Evolutionary conservation across 2,113 vertebrate species (phyloP).

Genomic region (Megalops atlanticus): DNA sequence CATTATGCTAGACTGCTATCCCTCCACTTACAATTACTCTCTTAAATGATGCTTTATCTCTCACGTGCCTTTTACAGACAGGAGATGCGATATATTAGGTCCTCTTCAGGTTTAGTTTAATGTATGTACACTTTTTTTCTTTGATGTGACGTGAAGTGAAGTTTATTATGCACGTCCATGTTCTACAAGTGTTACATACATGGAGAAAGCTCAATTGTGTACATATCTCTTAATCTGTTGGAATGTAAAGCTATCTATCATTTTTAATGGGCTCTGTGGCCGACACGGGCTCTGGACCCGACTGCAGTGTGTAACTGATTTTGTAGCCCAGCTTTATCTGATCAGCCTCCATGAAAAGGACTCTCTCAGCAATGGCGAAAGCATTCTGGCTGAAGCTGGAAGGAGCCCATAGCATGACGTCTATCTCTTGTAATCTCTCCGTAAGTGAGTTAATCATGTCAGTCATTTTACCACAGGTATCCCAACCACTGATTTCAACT

Average conservation of each 20-base stretch:
- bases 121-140: neutral
- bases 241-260: constrained; percentile 3
- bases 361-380: neutral
- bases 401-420: neutral
- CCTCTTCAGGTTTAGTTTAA: neutral
- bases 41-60: neutral
- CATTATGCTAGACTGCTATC: neutral
- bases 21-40: neutral
- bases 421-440: neutral
- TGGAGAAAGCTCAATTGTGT: neutral
- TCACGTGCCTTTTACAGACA: neutral
- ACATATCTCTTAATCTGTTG: neutral
- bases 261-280: neutral
- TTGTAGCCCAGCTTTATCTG: neutral
- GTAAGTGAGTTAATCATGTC: neutral
- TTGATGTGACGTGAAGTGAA: neutral
- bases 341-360: neutral
- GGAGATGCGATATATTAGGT: neutral
- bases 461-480: neutral
- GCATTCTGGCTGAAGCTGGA: neutral
- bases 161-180: neutral
- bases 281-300: neutral
- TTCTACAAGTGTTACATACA: neutral
- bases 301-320: neutral
- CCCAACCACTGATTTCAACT: neutral